Conservation (phyloP, 2,888 invertebrate genomes). For the Malacosoma neustria region DNA sequence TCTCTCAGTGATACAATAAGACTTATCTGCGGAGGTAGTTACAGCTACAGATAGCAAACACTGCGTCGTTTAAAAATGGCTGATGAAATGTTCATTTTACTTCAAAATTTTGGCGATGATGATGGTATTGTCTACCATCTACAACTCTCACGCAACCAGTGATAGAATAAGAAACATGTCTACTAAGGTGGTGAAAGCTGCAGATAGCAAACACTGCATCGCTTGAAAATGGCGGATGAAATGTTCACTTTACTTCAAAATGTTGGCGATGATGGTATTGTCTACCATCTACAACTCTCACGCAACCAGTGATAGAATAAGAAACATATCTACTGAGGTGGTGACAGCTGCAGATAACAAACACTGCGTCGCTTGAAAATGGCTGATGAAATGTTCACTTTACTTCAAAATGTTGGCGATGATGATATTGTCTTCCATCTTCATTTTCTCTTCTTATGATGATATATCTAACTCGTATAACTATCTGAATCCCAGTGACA, state of each 20-base stretch:
- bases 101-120: neutral
- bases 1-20: no score
- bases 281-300: constrained; percentile 6
- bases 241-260: neutral
- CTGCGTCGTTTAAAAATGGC: neutral
- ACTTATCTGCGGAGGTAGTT: constrained; percentile 1
- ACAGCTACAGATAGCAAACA: constrained; percentile 1
- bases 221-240: neutral
- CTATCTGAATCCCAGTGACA: constrained; percentile 7
- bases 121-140: constrained; percentile 3
- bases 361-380: neutral
- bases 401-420: neutral
- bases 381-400: neutral
- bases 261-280: constrained; percentile 1
- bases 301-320: constrained; percentile 10
- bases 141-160: constrained; percentile 10
- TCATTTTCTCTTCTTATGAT: no score
- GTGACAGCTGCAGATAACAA: constrained; percentile 1
- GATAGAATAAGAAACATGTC: constrained; percentile 9
- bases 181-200: constrained; percentile 6
- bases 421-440: neutral
- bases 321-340: constrained; percentile 2
- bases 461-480: no score
- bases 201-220: neutral
- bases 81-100: neutral